These are phyloP conservation scores for Vespertilio murinus DNA, from an alignment of 2,797 vertebrate genomes.

Conservation along the genomic window DNA sequence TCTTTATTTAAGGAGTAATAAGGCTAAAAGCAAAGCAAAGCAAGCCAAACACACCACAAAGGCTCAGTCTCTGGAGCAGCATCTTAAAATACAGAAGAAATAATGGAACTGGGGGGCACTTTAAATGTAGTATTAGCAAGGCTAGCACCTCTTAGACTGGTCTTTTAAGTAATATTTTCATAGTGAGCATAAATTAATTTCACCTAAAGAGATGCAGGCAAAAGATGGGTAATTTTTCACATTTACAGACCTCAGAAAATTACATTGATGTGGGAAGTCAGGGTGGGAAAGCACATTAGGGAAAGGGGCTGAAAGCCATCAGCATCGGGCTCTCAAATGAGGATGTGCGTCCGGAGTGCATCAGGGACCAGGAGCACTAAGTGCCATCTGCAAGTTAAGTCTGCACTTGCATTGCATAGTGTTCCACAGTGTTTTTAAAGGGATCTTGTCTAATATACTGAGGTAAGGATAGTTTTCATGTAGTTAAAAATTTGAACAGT, in stretches of 20 bases:
- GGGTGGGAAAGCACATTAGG: neutral
- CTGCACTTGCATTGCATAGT: neutral
- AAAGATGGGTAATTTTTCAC: neutral
- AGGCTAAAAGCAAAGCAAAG: neutral
- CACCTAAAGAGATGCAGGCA: neutral
- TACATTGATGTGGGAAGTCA: neutral
- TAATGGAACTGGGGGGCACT: neutral
- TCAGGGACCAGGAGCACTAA: neutral
- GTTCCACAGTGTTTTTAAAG: neutral
- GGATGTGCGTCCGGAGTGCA: neutral
- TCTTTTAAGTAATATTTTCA: slow-evolving; percentile 3
- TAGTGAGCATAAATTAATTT: neutral
- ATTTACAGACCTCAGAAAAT: neutral
- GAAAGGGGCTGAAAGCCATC: neutral
- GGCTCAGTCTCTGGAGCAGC: neutral
- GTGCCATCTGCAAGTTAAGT: neutral
- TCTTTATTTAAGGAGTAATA: neutral
- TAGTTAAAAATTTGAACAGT: neutral
- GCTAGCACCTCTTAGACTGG: neutral
- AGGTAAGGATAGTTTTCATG: neutral
- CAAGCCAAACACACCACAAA: neutral
- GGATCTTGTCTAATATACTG: neutral
- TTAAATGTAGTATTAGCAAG: neutral
- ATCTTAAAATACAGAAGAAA: neutral
- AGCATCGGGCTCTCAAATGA: neutral